Evolutionary conservation across 2,888 invertebrate species (phyloP), one percentile per base, ranked within the genome.

Genomic region (Drosophila birchii): DNA sequence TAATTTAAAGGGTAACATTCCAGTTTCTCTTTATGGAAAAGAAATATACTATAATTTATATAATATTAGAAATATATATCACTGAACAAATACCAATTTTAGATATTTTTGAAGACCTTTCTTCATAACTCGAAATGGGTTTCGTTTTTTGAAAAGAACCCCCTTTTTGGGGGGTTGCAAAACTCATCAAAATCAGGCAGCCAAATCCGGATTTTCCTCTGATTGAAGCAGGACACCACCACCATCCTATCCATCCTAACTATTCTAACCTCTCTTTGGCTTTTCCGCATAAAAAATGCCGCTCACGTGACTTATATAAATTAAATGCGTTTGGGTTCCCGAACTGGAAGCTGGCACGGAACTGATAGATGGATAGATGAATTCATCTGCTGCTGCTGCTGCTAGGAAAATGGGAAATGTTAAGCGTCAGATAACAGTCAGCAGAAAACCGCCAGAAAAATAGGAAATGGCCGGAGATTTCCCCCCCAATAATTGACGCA

Each of bases 251-350:
- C n/a, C 18, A 2, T 5, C 8, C 44, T 14, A 44, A 16, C 29
- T 23, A 26, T 45, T 2, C 49, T 9, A 51, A 16, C 20, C 34
- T 20, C 34, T 51, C 51, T 20, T 72, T 69, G 14, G 26, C 34
- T 66, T 61, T 34, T 9, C 61, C 54, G 32, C 78, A 82, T 86
- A 78, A 87, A 87, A 80, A 83, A 83, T 83, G 70, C 82, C 54
- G 70, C 85, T 87, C 83, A 83, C 83, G 88, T 87, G 83, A 87
- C 82, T 83, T 85, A 76, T 78, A 83, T 78, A 87, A 83, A 87
- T 83, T 78, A 83, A 83, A 83, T 85, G 78, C 72, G 74, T 77
- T 51, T 61, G 39, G 60, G 20, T 38, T 58, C 16, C 20, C 61
- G 34, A 62, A 41, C 20, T 66, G 75, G 64, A 49, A 43, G 72